Conservation (phyloP, 1,140 invertebrate species). For the Zaprionus taronus region DNA sequence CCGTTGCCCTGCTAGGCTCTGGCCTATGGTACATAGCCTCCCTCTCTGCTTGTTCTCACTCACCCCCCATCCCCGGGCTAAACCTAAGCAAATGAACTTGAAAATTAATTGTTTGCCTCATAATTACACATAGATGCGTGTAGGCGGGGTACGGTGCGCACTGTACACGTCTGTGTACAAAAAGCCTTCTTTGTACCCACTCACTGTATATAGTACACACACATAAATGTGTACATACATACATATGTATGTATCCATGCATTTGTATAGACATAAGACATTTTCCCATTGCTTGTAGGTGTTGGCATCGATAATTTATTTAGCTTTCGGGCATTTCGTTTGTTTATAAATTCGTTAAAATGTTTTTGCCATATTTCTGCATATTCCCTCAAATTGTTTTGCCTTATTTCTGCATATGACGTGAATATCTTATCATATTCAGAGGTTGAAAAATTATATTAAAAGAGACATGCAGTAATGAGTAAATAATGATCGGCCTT, state of each 20-base stretch:
- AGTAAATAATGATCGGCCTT: constrained; percentile 1
- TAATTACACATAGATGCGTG: constrained; percentile 57
- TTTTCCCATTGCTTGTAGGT: constrained; percentile 51
- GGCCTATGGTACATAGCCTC: constrained; percentile 23
- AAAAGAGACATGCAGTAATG: constrained; percentile 9
- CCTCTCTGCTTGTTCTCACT: constrained; percentile 17
- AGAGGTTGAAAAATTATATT: constrained; percentile 15
- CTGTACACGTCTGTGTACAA: constrained; percentile 25
- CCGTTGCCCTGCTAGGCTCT: constrained; percentile 54
- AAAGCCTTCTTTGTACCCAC: constrained; percentile 31
- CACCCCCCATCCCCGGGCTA: constrained; percentile 19
- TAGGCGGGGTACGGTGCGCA: not conserved
- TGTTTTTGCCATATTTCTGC: constrained; percentile 26
- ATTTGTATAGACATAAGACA: constrained; percentile 1
- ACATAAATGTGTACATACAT: not conserved
- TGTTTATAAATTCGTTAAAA: constrained; percentile 74
- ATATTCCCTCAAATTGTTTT: not conserved
- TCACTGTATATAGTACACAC: constrained; percentile 1
- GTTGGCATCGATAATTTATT: constrained; percentile 68
- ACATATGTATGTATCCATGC: not conserved
- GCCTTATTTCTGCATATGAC: not conserved
- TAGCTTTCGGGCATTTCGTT: constrained; percentile 49
- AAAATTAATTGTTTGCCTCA: constrained; percentile 69
- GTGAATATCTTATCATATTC: not conserved
- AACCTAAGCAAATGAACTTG: constrained; percentile 77